phyloP scores from a whole-genome alignment of 2,113 vertebrate genomes.

The Hystrix brachyura region DNA sequence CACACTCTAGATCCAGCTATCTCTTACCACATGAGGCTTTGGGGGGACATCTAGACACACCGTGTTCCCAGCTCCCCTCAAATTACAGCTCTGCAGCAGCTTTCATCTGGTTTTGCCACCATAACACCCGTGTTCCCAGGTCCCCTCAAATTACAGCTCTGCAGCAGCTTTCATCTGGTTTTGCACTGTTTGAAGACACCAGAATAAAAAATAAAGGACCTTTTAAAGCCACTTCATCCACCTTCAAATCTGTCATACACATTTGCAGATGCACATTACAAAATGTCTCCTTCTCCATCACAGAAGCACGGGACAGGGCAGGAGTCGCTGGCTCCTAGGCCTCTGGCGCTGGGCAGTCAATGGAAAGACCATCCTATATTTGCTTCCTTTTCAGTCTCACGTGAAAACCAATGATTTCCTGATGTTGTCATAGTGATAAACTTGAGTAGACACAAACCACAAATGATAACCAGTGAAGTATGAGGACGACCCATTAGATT shows the following conservation, averaged over 20 bases:
- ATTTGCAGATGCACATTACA: background rate
- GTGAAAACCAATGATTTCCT: background rate
- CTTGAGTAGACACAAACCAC: constrained; percentile 57
- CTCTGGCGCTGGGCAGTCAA: background rate
- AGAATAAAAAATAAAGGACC: background rate
- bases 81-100: background rate
- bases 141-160: background rate
- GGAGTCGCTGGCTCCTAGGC: background rate
- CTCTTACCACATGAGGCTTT: too few relatives aligned
- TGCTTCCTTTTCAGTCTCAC: constrained; percentile 37
- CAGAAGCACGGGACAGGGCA: background rate
- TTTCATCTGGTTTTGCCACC: background rate
- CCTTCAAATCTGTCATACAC: constrained; percentile 27
- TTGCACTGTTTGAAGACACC: background rate
- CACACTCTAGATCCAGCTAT: too few relatives aligned
- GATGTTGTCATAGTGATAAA: constrained; percentile 68
- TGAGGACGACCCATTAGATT: background rate
- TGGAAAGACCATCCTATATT: background rate
- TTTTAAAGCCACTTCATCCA: background rate
- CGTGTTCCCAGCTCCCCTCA: background rate
- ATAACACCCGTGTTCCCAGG: background rate
- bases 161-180: background rate
- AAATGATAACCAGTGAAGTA: background rate
- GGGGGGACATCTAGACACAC: background rate
- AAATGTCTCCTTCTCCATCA: background rate